These are phyloP conservation scores for Helicolenus hilgendorfi DNA, from an alignment of 2,797 vertebrate species.

Conservation along the genomic window DNA sequence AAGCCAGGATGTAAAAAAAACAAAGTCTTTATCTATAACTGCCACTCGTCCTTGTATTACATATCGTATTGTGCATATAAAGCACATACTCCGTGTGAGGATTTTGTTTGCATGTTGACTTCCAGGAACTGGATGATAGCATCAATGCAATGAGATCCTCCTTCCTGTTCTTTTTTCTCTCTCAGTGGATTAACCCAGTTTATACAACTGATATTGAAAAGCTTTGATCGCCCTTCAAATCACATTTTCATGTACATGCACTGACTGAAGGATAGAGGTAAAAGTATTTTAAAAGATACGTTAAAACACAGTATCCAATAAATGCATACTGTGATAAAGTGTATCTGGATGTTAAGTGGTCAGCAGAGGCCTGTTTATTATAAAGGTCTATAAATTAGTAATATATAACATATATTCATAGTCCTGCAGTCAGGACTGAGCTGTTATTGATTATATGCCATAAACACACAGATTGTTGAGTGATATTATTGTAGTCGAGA, in stretches of 20 bases:
- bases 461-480: slow-evolving; percentile 12
- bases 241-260: neutral
- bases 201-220: neutral
- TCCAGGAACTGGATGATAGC: neutral
- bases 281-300: neutral
- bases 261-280: neutral
- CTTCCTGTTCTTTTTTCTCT: neutral
- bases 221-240: neutral
- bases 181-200: neutral
- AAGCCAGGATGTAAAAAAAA: neutral
- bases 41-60: neutral
- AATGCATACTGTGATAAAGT: neutral
- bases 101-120: neutral
- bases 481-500: neutral
- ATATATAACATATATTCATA: neutral
- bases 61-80: neutral
- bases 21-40: neutral
- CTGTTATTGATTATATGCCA: slow-evolving; percentile 5
- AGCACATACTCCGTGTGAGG: neutral
- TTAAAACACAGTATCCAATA: neutral
- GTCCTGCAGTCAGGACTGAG: neutral
- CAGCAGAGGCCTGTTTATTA: neutral
- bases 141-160: neutral
- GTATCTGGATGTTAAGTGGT: neutral
- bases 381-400: neutral